A percentile compares a stretch with the other conserved stretches of the same genome.
Conservation (phyloP, 2,113 vertebrate genomes). For the Podiceps cristatus region DNA sequence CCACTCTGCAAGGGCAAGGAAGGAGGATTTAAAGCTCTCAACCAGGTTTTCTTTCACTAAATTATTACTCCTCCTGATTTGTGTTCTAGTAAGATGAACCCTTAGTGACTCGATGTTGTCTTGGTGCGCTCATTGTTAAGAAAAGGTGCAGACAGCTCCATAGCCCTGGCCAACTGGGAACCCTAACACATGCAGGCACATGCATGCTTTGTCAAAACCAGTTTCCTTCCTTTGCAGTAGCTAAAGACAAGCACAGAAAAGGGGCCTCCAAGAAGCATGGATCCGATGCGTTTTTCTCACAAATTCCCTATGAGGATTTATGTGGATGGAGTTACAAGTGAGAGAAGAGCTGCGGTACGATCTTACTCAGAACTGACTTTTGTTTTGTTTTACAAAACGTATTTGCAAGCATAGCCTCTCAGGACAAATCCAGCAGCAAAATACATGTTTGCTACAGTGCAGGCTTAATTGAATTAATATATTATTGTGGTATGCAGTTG, state of each 20-base stretch:
- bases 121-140: not conserved
- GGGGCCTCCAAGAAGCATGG: not conserved
- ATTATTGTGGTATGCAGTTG: not conserved
- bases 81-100: not conserved
- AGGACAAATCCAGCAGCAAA: constrained; percentile 10
- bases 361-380: not conserved
- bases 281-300: not conserved
- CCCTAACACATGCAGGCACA: not conserved
- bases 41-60: not conserved
- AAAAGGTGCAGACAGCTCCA: not conserved
- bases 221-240: not conserved
- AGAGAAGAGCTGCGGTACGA: not conserved
- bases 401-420: not conserved
- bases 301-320: not conserved
- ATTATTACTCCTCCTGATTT: not conserved
- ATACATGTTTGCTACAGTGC: not conserved
- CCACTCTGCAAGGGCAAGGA: not conserved
- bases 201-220: not conserved
- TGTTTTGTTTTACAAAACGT: not conserved
- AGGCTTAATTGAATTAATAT: not conserved
- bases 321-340: not conserved
- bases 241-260: not conserved
- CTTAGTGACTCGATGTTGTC: not conserved
- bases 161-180: not conserved
- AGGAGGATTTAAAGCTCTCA: not conserved